A percentile compares a stretch with the other conserved stretches of the same genome.
Conservation (phyloP, 2,113 vertebrate species). For the Canis aureus region DNA sequence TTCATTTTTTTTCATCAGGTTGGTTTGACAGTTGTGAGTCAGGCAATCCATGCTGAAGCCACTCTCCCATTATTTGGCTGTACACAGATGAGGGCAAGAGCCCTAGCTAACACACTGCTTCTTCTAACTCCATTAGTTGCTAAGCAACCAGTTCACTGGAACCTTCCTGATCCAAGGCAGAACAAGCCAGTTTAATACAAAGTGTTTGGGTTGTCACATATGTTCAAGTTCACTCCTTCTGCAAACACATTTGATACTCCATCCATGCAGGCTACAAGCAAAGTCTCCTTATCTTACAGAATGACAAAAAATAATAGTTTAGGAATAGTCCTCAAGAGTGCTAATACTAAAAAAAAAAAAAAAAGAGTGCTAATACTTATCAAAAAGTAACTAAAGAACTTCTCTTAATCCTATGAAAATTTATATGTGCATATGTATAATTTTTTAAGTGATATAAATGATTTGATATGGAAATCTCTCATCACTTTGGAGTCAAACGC, state of each 20-base stretch:
- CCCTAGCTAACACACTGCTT: neutral
- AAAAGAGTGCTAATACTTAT: neutral
- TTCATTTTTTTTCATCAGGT: neutral
- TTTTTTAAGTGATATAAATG: slow-evolving; percentile 19
- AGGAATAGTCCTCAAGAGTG: neutral
- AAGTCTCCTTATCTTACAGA: neutral
- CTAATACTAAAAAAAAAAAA: neutral
- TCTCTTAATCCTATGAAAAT: slow-evolving; percentile 6
- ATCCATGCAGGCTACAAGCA: neutral
- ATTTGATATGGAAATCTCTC: slow-evolving; percentile 49
- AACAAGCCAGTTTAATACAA: slow-evolving; percentile 27
- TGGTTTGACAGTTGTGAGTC: neutral
- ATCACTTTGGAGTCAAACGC: slow-evolving; percentile 58
- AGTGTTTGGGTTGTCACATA: neutral
- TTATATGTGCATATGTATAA: neutral
- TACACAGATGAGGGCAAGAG: neutral
- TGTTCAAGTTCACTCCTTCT: slow-evolving; percentile 25
- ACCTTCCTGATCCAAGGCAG: slow-evolving; percentile 47
- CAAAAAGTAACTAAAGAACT: neutral
- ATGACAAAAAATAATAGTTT: neutral
- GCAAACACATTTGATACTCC: neutral
- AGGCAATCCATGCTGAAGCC: neutral
- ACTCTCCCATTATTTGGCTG: neutral
- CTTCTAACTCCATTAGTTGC: slow-evolving; percentile 70
- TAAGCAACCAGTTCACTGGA: slow-evolving; percentile 69